Percentiles rank a stretch among this genome's conserved stretches.
Evolutionary conservation across 2,888 invertebrate species (phyloP).

Genomic region (Cantharis rustica): DNA sequence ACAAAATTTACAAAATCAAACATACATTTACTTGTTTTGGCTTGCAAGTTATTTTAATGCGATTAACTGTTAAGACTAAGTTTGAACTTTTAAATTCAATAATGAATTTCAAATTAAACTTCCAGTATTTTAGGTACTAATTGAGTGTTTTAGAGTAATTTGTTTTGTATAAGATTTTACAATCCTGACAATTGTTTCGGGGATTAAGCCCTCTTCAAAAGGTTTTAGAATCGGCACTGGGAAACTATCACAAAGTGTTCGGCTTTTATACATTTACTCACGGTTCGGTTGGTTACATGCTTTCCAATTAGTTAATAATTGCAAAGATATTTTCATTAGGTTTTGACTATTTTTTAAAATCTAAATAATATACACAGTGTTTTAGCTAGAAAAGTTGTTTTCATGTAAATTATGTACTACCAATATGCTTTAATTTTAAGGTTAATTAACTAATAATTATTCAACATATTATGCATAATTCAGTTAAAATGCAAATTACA

Average conservation of each 20-base stretch:
- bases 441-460: background rate
- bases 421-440: background rate
- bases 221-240: background rate
- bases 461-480: constrained; percentile 53
- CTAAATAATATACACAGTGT: too few species aligned
- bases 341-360: background rate
- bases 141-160: background rate
- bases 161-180: background rate
- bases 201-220: background rate
- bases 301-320: background rate
- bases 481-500: constrained; percentile 57
- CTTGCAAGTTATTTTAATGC: background rate
- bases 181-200: background rate
- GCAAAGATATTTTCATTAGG: background rate
- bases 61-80: background rate
- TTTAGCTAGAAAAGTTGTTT: background rate
- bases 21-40: too few species aligned
- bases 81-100: background rate
- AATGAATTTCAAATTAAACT: background rate
- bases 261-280: background rate
- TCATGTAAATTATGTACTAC: background rate
- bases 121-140: background rate
- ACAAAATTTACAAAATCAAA: too few species aligned
- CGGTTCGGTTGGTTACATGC: background rate
- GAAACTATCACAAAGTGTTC: background rate